A percentile compares a stretch with the other conserved stretches of the same genome.
Evolutionary conservation across 2,797 vertebrate genomes (phyloP).

Genomic region (Tragopan temminckii): DNA sequence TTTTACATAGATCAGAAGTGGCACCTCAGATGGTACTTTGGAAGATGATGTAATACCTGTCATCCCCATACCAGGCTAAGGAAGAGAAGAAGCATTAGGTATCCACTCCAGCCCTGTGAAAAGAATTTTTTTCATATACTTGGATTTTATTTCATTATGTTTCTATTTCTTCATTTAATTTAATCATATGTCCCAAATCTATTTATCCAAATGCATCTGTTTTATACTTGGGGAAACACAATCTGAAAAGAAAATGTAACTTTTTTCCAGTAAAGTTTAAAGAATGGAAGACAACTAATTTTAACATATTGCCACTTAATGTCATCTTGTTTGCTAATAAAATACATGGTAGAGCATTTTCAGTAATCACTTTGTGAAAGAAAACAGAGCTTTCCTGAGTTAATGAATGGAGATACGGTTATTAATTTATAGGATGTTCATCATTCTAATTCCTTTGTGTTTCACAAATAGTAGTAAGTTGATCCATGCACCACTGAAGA

Average conservation of each 20-base stretch:
- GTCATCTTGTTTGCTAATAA: slow-evolving; percentile 65
- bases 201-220: slow-evolving; percentile 71
- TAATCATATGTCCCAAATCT: slow-evolving; percentile 69
- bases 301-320: slow-evolving; percentile 74
- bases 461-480: slow-evolving; percentile 15
- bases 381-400: slow-evolving; percentile 54
- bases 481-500: neutral
- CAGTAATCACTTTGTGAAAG: slow-evolving; percentile 66
- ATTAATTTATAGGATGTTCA: slow-evolving; percentile 48
- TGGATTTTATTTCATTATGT: slow-evolving; percentile 65
- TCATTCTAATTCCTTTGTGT: slow-evolving; percentile 37
- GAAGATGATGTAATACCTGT: slow-evolving; percentile 48
- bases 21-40: slow-evolving; percentile 36
- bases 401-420: slow-evolving; percentile 64
- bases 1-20: slow-evolving; percentile 32
- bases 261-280: slow-evolving; percentile 72
- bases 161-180: slow-evolving; percentile 68
- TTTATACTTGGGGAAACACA: slow-evolving; percentile 66
- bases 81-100: slow-evolving; percentile 35
- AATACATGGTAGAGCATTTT: slow-evolving; percentile 64
- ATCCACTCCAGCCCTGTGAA: slow-evolving; percentile 40
- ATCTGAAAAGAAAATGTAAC: slow-evolving; percentile 55
- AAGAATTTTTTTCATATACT: neutral
- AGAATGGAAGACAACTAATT: slow-evolving; percentile 70
- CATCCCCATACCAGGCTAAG: slow-evolving; percentile 24